phyloP scores from a whole-genome alignment of 2,113 vertebrate species.

The Noturus placidus region DNA sequence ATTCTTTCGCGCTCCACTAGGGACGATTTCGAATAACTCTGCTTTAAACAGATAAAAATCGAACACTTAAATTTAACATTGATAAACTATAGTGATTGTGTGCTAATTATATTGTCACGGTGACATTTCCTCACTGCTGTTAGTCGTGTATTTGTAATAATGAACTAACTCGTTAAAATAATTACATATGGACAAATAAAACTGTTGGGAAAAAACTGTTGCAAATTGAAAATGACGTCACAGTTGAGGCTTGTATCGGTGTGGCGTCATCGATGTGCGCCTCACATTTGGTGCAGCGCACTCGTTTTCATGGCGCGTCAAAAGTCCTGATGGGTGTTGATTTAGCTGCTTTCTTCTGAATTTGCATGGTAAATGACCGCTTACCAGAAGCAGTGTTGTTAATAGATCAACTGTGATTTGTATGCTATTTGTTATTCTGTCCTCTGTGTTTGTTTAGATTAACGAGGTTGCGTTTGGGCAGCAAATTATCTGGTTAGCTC shows the following conservation, averaged over 20 bases:
- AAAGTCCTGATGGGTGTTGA: conserved; percentile 3
- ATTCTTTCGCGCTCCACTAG: background rate
- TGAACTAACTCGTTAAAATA: background rate
- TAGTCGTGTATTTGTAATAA: background rate
- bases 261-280: conserved; percentile 6
- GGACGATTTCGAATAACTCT: background rate
- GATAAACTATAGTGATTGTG: background rate
- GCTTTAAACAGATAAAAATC: background rate
- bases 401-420: background rate
- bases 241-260: too few species aligned
- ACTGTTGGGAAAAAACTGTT: background rate
- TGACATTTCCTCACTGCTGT: background rate
- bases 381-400: background rate
- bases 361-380: conserved; percentile 3
- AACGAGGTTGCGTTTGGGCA: background rate
- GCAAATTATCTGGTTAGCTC: background rate
- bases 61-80: background rate
- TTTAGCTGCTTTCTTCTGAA: background rate
- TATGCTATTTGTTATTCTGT: background rate
- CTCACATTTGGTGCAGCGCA: background rate
- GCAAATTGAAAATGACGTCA: background rate
- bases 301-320: conserved; percentile 30
- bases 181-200: background rate
- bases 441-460: background rate
- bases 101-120: background rate